These are phyloP conservation scores for Ridgeia piscesae DNA, from an alignment of 1,140 invertebrate genomes.

Conservation along the genomic window DNA sequence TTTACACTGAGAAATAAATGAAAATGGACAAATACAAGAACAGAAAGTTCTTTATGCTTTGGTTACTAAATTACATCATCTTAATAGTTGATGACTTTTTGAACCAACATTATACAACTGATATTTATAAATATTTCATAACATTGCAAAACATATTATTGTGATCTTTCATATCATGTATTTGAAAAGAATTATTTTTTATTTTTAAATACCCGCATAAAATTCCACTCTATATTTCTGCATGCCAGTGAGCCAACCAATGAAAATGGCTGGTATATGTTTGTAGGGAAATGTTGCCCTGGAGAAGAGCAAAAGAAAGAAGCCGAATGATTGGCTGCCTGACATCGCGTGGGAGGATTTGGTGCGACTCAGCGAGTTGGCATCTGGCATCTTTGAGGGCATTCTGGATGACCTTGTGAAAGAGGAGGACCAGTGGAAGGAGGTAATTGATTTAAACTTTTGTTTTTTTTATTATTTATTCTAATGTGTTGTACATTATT, in stretches of 20 bases:
- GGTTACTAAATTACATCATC: no score
- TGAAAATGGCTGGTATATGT: not conserved
- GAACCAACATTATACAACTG: no score
- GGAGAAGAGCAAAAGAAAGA: slow-evolving; percentile 69
- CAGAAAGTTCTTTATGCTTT: no score
- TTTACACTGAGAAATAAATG: no score
- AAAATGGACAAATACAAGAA: no score
- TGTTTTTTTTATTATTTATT: no score
- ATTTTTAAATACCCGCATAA: no score
- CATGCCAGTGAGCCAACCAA: not conserved
- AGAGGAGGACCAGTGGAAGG: slow-evolving; percentile 69
- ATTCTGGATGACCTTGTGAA: slow-evolving; percentile 70
- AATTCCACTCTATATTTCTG: no score
- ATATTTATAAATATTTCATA: no score
- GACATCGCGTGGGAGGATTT: slow-evolving; percentile 79
- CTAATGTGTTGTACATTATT: no score
- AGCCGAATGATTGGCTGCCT: slow-evolving; percentile 73
- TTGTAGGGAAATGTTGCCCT: slow-evolving; percentile 70
- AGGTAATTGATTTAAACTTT: slow-evolving; percentile 59
- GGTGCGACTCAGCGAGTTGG: slow-evolving; percentile 70
- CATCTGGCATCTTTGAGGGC: slow-evolving; percentile 67
- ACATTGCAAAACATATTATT: not conserved
- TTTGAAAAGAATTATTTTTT: no score
- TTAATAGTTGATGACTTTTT: no score
- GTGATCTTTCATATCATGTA: not conserved